Evolutionary conservation across 2,888 invertebrate genomes (phyloP).

Genomic region (Drosophila nr. medialis): DNA sequence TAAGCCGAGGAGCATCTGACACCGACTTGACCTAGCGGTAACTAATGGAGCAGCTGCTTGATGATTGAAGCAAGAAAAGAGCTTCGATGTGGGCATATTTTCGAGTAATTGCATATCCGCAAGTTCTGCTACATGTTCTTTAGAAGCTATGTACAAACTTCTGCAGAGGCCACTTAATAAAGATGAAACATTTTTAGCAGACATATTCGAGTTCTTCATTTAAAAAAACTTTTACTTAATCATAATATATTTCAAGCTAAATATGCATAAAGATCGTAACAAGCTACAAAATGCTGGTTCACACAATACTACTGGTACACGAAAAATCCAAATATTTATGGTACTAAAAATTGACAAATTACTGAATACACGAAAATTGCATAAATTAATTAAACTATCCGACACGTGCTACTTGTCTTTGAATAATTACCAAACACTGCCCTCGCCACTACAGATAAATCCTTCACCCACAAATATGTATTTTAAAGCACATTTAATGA

Average conservation of each 20-base stretch:
- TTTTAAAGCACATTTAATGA: neutral
- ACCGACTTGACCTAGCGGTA: neutral
- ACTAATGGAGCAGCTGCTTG: conserved; percentile 40
- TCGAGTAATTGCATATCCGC: conserved; percentile 7
- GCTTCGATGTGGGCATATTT: neutral
- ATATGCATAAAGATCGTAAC: conserved; percentile 8
- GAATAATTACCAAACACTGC: neutral
- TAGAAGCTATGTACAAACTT: neutral
- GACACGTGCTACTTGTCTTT: conserved; percentile 7
- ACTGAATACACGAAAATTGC: conserved; percentile 1
- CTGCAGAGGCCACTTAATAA: neutral
- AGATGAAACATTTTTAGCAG: neutral
- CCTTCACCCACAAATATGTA: conserved; percentile 17
- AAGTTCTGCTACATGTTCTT: neutral
- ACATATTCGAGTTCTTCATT: neutral
- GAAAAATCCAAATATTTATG: conserved; percentile 12
- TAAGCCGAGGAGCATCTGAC: conserved; percentile 21
- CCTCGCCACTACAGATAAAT: neutral
- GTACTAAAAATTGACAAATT: conserved; percentile 1
- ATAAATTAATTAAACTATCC: neutral
- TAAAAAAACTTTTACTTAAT: neutral
- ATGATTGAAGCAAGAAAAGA: conserved; percentile 14
- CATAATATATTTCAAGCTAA: neutral
- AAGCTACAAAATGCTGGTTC: neutral
- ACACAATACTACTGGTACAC: conserved; percentile 1